Evolutionary conservation across 1,140 invertebrate species (phyloP).

Genomic region (Formica selysi): DNA sequence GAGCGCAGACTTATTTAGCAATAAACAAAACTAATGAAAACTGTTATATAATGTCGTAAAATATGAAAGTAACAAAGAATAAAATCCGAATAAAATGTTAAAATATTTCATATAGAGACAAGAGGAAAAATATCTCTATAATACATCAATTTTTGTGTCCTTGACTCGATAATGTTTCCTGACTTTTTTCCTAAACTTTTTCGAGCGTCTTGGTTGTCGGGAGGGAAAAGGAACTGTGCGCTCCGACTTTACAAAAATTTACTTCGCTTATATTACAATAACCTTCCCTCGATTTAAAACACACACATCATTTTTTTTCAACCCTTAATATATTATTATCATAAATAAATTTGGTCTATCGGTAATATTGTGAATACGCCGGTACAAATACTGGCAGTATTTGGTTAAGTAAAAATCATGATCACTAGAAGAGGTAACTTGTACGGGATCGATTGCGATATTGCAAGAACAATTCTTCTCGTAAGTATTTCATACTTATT

Average conservation of each 20-base stretch:
- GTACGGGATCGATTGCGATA: conserved; percentile 57
- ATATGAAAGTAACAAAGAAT: neutral
- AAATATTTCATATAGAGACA: neutral
- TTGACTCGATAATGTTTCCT: conserved; percentile 76
- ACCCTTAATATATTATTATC: conserved; percentile 86
- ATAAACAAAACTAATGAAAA: neutral
- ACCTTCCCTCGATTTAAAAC: conserved; percentile 83
- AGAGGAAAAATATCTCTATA: conserved; percentile 16
- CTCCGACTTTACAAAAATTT: conserved; percentile 84
- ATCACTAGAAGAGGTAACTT: conserved; percentile 79
- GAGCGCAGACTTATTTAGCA: neutral
- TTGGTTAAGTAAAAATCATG: conserved; percentile 83
- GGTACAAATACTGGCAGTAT: conserved; percentile 85
- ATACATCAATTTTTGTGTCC: conserved; percentile 26
- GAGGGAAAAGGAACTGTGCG: conserved; percentile 83
- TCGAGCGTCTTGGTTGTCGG: conserved; percentile 71
- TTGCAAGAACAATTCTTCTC: conserved; percentile 29
- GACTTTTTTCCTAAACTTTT: conserved; percentile 70
- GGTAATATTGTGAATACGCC: conserved; percentile 87
- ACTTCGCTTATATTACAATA: conserved; percentile 84
- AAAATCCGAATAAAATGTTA: neutral
- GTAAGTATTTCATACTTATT: conserved; percentile 16
- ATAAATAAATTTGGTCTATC: conserved; percentile 87
- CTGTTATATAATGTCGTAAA: neutral
- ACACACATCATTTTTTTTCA: conserved; percentile 69